Percentiles rank a stretch among this genome's conserved stretches.
These are phyloP conservation scores for Pollicipes pollicipes DNA, from an alignment of 1,140 invertebrate genomes.

Conservation along the genomic window DNA sequence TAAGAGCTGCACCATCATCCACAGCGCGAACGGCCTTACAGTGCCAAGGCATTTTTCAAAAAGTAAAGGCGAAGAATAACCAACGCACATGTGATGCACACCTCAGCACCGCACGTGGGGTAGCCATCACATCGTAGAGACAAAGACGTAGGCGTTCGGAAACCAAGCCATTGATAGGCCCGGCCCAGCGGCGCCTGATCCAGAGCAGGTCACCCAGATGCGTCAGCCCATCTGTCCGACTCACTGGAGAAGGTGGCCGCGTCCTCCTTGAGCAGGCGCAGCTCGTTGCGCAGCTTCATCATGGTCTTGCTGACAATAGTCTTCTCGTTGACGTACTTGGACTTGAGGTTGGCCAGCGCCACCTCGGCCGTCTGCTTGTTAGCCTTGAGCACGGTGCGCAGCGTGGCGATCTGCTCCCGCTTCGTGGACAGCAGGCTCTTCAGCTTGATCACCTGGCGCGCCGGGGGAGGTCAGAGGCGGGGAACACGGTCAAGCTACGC, in stretches of 20 bases:
- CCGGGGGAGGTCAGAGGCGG: neutral
- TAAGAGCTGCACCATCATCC: too few species aligned
- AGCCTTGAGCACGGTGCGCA: constrained; percentile 92
- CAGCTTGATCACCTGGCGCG: constrained; percentile 45
- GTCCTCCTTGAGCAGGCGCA: constrained; percentile 88
- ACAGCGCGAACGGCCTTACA: too few species aligned
- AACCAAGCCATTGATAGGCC: too few species aligned
- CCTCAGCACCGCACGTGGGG: too few species aligned
- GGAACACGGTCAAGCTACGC: too few species aligned
- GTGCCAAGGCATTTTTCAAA: too few species aligned
- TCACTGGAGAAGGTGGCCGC: constrained; percentile 96
- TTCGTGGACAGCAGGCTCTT: constrained; percentile 69
- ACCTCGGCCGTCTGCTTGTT: constrained; percentile 98
- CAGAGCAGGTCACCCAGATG: neutral
- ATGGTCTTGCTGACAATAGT: constrained; percentile 93
- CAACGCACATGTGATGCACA: too few species aligned
- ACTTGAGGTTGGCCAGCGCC: constrained; percentile 90
- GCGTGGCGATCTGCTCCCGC: constrained; percentile 90
- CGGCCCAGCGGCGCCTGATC: too few species aligned
- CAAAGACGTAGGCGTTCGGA: too few species aligned
- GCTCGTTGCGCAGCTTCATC: constrained; percentile 84
- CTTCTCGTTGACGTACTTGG: constrained; percentile 98
- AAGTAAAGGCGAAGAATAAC: too few species aligned
- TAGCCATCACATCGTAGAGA: too few species aligned
- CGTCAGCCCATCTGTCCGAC: constrained; percentile 21